Evolutionary conservation across 2,113 vertebrate genomes (phyloP).

Genomic region (Genyomyrus donnyi): DNA sequence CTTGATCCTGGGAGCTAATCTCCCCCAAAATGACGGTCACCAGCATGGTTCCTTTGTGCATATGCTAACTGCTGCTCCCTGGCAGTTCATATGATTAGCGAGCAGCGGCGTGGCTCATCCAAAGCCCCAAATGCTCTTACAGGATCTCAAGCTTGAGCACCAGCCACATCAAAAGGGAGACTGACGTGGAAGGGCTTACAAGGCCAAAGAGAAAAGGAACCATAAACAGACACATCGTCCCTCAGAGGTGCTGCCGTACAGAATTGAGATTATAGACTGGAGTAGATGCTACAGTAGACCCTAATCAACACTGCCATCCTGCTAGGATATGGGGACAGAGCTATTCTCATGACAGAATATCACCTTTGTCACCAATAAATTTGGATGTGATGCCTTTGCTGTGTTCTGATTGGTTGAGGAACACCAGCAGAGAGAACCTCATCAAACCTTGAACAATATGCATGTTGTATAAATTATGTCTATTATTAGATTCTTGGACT

Average conservation of each 20-base stretch:
- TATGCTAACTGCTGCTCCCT: not conserved
- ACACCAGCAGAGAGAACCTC: not conserved
- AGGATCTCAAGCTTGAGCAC: not conserved
- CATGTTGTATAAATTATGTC: not conserved
- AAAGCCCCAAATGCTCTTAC: not conserved
- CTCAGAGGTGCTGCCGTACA: not conserved
- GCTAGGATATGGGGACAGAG: not conserved
- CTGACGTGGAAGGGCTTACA: not conserved
- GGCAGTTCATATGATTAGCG: not conserved
- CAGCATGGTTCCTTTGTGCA: not conserved
- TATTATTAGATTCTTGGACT: not conserved
- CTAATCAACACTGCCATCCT: not conserved
- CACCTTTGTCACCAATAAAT: not conserved
- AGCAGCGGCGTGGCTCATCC: not conserved
- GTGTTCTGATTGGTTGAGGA: not conserved
- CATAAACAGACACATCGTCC: not conserved
- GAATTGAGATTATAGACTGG: not conserved
- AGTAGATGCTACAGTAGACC: not conserved
- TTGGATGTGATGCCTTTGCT: not conserved
- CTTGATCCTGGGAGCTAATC: not conserved
- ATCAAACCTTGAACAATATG: not conserved
- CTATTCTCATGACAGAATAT: not conserved
- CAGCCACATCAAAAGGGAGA: not conserved
- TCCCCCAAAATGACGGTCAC: not conserved
- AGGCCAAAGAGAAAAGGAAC: not conserved